Evolutionary conservation across 2,113 vertebrate species (phyloP), one percentile per base, ranked within the genome.

Genomic region (Cottus gobio): DNA sequence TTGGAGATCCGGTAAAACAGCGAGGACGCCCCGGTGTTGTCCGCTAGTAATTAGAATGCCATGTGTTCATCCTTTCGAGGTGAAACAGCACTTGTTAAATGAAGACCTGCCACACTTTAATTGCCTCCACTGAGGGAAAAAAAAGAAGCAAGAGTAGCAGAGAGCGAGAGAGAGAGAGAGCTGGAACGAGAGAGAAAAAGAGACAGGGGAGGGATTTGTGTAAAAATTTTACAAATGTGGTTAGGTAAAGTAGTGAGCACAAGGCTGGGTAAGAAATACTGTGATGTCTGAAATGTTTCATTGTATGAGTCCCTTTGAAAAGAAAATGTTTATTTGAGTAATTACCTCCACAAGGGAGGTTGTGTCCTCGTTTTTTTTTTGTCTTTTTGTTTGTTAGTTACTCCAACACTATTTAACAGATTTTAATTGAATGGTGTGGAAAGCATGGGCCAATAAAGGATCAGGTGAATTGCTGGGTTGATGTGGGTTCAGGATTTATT

Each of bases 41-140:
- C 92, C 71, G 60, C 73, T 79, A 74, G 89, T 93, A 94, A 95
- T 94, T 94, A 93, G 87, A 93, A 92, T 93, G 91, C 93, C 90
- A 92, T 91, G 93, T 93, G 87, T 92, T 95, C 89, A 77, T 93
- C 83, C 92, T 93, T 84, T 90, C 79, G 86, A 93, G 90, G 92
- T 92, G 92, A 93, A 93, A 90, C 82, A 77, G 85, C 80, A 82
- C 84, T 90, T 93, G 90, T 91, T 93, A 92, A 93, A 93, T 93
- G 92, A 94, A 90, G 89, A 87, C 90, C 93, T 95, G 93, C 93
- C 95, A 94, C 86, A 87, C 86, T 92, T 89, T 95, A 94, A 94
- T 94, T 94, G 92, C 92, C 92, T 93, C 93, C 85, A 26, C 93
- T 84, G 93, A 93, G 91, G 6, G 34, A 16, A 58, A 30, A 85